These are phyloP conservation scores for Brotula barbata DNA, from an alignment of 2,797 vertebrate species.

Conservation along the genomic window DNA sequence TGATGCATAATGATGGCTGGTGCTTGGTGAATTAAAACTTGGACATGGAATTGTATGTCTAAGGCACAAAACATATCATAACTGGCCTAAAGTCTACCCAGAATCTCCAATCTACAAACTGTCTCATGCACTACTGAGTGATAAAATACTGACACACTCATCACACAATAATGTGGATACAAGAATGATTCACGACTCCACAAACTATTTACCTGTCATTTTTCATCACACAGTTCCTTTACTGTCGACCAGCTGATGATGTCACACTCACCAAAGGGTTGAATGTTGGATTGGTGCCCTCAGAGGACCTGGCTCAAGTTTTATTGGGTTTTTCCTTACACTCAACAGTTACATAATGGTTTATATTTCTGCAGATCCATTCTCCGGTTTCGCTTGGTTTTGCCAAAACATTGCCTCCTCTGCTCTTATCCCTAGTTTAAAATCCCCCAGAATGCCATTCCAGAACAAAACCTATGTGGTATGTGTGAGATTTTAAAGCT, in stretches of 20 bases:
- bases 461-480: too few species aligned
- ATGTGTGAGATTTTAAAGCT: too few species aligned
- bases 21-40: neutral
- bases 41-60: conserved; percentile 7
- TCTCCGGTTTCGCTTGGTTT: too few species aligned
- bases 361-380: too few species aligned
- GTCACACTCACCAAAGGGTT: neutral
- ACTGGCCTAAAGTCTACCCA: neutral
- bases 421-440: too few species aligned
- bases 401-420: too few species aligned
- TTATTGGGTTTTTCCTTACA: neutral
- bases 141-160: conserved; percentile 30
- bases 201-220: conserved; percentile 36
- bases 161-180: neutral
- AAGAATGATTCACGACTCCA: conserved; percentile 20
- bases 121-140: conserved; percentile 50
- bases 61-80: conserved; percentile 6
- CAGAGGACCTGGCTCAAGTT: neutral
- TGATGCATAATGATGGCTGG: neutral
- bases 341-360: neutral
- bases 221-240: neutral
- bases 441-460: too few species aligned
- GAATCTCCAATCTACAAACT: conserved; percentile 27
- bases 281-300: neutral
- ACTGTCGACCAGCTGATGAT: neutral